These are phyloP conservation scores for Amblyjoppa proteus DNA, from an alignment of 2,888 invertebrate species.

Conservation along the genomic window DNA sequence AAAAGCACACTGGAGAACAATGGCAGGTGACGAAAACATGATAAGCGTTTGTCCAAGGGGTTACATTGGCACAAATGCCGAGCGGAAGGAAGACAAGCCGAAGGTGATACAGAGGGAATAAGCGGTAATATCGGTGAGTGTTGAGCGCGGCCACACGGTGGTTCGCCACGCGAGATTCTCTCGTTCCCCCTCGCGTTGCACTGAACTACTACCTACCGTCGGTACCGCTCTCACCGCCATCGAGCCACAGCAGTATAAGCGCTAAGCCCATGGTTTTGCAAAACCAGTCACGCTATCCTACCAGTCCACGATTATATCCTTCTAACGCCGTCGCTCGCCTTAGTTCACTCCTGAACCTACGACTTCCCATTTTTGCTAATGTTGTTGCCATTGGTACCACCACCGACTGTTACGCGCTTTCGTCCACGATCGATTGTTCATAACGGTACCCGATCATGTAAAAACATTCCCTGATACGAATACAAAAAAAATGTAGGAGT, in stretches of 20 bases:
- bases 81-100: conserved; percentile 39
- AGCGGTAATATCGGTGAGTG: conserved; percentile 78
- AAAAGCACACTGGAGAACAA: background rate
- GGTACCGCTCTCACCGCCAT: conserved; percentile 70
- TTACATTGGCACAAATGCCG: conserved; percentile 2
- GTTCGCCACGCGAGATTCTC: conserved; percentile 82
- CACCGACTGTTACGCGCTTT: too few relatives aligned
- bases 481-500: too few relatives aligned
- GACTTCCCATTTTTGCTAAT: background rate
- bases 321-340: conserved; percentile 32
- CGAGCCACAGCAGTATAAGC: conserved; percentile 51
- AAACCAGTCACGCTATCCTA: conserved; percentile 70
- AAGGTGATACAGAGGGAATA: conserved; percentile 64
- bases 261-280: conserved; percentile 62
- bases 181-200: conserved; percentile 72
- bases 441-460: too few relatives aligned
- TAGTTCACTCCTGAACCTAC: background rate
- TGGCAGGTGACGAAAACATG: background rate
- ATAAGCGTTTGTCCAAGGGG: background rate
- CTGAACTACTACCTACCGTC: conserved; percentile 69
- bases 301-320: conserved; percentile 73
- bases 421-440: too few relatives aligned
- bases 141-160: conserved; percentile 82
- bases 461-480: too few relatives aligned
- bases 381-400: background rate